Conservation (phyloP, 2,888 invertebrate species). For the Euzophera pinguis region DNA sequence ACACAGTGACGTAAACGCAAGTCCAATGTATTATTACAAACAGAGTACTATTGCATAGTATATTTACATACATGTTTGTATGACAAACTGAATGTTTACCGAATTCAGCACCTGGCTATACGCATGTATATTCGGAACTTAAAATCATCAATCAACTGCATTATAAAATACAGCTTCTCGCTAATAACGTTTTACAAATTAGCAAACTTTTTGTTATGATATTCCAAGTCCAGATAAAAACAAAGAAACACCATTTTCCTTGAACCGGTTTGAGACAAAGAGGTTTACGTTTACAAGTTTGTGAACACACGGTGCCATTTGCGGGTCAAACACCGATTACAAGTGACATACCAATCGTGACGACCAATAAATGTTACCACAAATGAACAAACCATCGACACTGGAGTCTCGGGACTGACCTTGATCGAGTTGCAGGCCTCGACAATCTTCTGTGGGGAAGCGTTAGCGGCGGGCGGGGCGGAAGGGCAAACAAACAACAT, state of each 20-base stretch:
- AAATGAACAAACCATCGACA: conserved; percentile 27
- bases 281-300: not conserved
- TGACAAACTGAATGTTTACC: too few relatives aligned
- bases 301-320: conserved; percentile 1
- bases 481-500: conserved; percentile 66
- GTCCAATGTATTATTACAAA: too few relatives aligned
- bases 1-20: not conserved
- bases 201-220: not conserved
- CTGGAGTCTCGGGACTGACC: conserved; percentile 81
- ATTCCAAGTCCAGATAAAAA: not conserved
- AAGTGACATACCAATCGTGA: not conserved
- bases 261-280: conserved; percentile 5
- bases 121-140: too few relatives aligned
- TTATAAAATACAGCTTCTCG: not conserved
- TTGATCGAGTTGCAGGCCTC: conserved; percentile 96
- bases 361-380: conserved; percentile 28
- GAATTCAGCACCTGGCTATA: too few relatives aligned
- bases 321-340: conserved; percentile 3
- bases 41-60: too few relatives aligned
- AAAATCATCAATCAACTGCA: too few relatives aligned
- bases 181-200: not conserved
- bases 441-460: conserved; percentile 90
- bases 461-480: conserved; percentile 58
- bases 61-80: too few relatives aligned
- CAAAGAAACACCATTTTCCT: conserved; percentile 2